A percentile compares a stretch with the other conserved stretches of the same genome.
Evolutionary conservation across 1,140 invertebrate genomes (phyloP).

Genomic region (Scaptomyza pallida): DNA sequence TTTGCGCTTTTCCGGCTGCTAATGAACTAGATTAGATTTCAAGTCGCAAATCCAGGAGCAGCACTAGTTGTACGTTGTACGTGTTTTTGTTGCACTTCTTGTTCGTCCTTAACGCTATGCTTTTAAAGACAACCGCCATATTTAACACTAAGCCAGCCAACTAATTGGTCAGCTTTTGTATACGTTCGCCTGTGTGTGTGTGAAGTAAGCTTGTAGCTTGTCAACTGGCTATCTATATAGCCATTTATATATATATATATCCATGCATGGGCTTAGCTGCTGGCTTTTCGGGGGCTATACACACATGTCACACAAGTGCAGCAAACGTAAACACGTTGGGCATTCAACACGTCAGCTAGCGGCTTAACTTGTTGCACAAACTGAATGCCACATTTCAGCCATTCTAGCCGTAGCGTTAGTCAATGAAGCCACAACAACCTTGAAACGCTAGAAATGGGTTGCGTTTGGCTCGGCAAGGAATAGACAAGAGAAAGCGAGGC

Average conservation of each 20-base stretch:
- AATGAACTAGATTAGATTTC: constrained; percentile 59
- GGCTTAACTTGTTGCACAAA: constrained; percentile 69
- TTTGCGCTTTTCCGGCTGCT: constrained; percentile 38
- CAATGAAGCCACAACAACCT: neutral
- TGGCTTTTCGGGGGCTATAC: constrained; percentile 30
- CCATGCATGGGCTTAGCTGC: constrained; percentile 39
- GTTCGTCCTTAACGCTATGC: constrained; percentile 32
- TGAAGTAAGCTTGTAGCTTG: constrained; percentile 8
- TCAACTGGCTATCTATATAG: constrained; percentile 19
- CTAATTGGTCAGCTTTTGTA: constrained; percentile 51
- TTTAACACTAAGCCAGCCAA: constrained; percentile 40
- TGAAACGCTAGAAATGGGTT: neutral
- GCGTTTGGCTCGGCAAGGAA: neutral
- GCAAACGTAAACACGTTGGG: constrained; percentile 48
- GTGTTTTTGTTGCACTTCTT: constrained; percentile 1
- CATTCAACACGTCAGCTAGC: constrained; percentile 59
- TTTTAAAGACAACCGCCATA: constrained; percentile 34
- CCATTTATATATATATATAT: constrained; percentile 35
- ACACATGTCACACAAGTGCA: constrained; percentile 60
- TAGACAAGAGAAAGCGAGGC: neutral
- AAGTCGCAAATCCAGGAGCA: constrained; percentile 18
- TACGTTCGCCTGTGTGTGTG: neutral
- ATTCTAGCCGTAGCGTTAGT: constrained; percentile 8
- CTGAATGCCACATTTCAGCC: constrained; percentile 6
- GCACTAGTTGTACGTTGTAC: constrained; percentile 3